phyloP scores from a whole-genome alignment of 2,888 invertebrate genomes.

The Chymomyza fuscimana region DNA sequence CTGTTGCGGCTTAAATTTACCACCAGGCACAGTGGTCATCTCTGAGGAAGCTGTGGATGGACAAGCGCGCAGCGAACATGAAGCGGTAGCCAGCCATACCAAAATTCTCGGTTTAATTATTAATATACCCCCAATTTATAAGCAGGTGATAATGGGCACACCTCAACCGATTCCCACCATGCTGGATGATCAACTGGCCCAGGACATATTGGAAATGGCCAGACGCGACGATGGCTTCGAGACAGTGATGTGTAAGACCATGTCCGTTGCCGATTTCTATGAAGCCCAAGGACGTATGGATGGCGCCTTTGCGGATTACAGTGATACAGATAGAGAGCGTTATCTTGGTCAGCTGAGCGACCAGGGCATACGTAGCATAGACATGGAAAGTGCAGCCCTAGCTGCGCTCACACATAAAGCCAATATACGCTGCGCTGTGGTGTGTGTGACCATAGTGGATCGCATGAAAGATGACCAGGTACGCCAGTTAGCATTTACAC shows the following conservation, averaged over 20 bases:
- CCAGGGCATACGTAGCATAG: constrained; percentile 92
- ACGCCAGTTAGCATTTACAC: neutral
- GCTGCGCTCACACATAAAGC: constrained; percentile 94
- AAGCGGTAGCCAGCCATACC: constrained; percentile 81
- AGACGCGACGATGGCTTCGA: constrained; percentile 87
- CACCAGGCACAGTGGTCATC: constrained; percentile 93
- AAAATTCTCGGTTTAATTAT: neutral
- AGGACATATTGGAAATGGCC: constrained; percentile 87
- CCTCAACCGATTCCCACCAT: constrained; percentile 87
- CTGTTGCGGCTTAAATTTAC: constrained; percentile 93
- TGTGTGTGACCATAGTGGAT: constrained; percentile 93
- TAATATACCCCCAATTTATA: neutral
- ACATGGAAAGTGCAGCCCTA: constrained; percentile 95
- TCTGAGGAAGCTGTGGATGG: constrained; percentile 94
- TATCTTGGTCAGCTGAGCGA: constrained; percentile 86
- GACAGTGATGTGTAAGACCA: constrained; percentile 91
- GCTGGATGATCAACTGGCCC: constrained; percentile 87
- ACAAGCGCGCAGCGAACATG: constrained; percentile 86
- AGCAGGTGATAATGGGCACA: constrained; percentile 82
- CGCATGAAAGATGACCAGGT: constrained; percentile 93
- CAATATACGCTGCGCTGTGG: constrained; percentile 91
- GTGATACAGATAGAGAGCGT: constrained; percentile 90
- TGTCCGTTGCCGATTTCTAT: constrained; percentile 97
- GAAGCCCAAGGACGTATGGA: constrained; percentile 91
- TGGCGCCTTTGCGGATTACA: constrained; percentile 95